Evolutionary conservation across 2,888 invertebrate genomes (phyloP), one percentile per base, ranked within the genome.

Genomic region (Myopa testacea): DNA sequence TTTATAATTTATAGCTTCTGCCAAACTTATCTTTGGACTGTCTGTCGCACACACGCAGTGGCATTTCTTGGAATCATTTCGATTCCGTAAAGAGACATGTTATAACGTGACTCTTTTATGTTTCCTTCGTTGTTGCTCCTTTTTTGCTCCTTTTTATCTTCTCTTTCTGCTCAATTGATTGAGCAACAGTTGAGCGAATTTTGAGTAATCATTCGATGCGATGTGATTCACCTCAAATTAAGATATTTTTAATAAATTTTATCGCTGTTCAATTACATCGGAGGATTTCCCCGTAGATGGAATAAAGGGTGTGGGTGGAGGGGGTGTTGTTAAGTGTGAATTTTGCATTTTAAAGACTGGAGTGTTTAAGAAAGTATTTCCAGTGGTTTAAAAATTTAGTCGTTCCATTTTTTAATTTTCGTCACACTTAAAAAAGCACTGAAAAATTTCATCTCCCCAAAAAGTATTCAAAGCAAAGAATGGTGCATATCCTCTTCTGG

Each of bases 1-100:
- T 72, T 77, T 65, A 52, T 77, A n/a, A 77, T 65, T 72, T 77
- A 77, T 77, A 52, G 68, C 72, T 70, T 62, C 58, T 60, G 60
- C 40, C 60, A 75, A 68, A 58, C 58, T 75, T 75, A 73, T 73
- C 63, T 45, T 26, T 65, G 50, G 10, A 63, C 65, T 45, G 26
- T 69, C 65, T 45, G 26, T 69, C 69, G 50, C 71, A 45, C 45
- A 60, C 38, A 37, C 50, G 34, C 50, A 74, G 63, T 69, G 68
- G n/a, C 75, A 69, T 58, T 75, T 67, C 75, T 75, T 16, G 52
- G 75, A 75, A 67, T 65, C 55, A 16, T 16, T 37, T 52, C 34
- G 50, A 12, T 34, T 26, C 4, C 4, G 14, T 62, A 26, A 26
- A 26, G 26, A 26, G 45, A 45, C 45, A 10, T 45, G 45, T 45